These are phyloP conservation scores for Scolanthus callimorphus DNA, from an alignment of 92 coral and sea anemone genomes.

Conservation along the genomic window DNA sequence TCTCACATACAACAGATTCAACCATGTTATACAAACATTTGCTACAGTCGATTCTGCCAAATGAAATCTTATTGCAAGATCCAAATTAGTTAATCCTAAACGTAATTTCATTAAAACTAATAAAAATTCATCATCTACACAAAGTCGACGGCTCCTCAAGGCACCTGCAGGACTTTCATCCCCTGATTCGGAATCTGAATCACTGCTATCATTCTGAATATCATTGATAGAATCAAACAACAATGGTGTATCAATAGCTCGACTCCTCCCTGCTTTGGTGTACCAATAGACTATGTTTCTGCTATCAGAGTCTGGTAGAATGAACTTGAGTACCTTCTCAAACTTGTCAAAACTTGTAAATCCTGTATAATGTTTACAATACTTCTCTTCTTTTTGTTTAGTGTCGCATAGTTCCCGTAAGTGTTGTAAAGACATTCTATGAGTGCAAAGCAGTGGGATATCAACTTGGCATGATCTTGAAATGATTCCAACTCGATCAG, in stretches of 20 bases:
- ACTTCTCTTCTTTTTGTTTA: conserved; percentile 11
- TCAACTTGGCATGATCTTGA: not conserved
- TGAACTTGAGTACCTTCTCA: conserved; percentile 37
- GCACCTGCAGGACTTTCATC: no score
- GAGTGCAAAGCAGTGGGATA: not conserved
- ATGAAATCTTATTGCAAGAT: no score
- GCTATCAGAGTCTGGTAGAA: conserved; percentile 16
- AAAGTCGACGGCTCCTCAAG: no score
- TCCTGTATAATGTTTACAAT: conserved; percentile 21
- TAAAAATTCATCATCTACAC: no score
- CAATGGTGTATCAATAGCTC: not conserved
- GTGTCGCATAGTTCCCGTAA: conserved; percentile 1
- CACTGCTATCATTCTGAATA: no score
- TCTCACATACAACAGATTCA: no score
- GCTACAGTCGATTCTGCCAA: no score
- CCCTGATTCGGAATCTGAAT: not conserved
- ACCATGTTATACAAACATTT: no score
- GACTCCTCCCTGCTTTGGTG: conserved; percentile 1
- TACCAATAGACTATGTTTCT: conserved; percentile 13
- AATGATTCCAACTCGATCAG: not conserved
- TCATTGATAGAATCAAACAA: conserved; percentile 16
- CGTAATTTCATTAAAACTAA: no score
- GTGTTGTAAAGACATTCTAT: not conserved
- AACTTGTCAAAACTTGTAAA: conserved; percentile 30
- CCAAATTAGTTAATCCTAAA: no score